Evolutionary conservation across 2,888 invertebrate species (phyloP).

Genomic region (Stramonita haemastoma): DNA sequence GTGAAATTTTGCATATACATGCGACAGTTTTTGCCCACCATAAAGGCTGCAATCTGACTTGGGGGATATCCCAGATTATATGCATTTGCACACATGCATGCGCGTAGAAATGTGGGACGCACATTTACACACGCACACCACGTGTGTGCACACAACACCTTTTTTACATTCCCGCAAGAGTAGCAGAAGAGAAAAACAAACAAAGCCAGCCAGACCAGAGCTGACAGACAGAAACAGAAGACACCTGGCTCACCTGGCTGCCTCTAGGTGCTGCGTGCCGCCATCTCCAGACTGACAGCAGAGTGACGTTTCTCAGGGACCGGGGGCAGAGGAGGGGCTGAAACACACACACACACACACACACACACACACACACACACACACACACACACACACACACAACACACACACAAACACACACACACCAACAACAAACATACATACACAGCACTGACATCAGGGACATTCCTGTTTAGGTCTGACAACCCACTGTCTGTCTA

Average conservation of each 20-base stretch:
- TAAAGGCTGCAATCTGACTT: too few species aligned
- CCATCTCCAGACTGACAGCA: constrained; percentile 53
- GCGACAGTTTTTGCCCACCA: too few species aligned
- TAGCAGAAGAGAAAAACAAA: not conserved
- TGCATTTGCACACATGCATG: too few species aligned
- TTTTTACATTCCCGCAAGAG: too few species aligned
- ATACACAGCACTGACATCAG: not conserved
- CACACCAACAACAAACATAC: not conserved
- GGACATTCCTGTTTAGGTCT: too few species aligned
- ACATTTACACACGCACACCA: too few species aligned
- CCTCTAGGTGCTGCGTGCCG: constrained; percentile 35
- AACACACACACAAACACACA: not conserved
- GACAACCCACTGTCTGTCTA: too few species aligned
- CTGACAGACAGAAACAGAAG: not conserved
- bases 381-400: constrained; percentile 22
- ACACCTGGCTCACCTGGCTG: constrained; percentile 1
- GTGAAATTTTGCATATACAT: too few species aligned
- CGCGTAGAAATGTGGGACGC: too few species aligned
- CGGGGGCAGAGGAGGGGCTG: constrained; percentile 61
- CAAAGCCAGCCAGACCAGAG: not conserved
- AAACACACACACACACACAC: not conserved
- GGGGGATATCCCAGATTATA: too few species aligned
- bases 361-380: constrained; percentile 1
- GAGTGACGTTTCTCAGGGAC: constrained; percentile 55
- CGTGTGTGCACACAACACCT: too few species aligned